A percentile compares a stretch with the other conserved stretches of the same genome.
phyloP scores from a whole-genome alignment of 2,113 vertebrate species.

The Cavia aperea region DNA sequence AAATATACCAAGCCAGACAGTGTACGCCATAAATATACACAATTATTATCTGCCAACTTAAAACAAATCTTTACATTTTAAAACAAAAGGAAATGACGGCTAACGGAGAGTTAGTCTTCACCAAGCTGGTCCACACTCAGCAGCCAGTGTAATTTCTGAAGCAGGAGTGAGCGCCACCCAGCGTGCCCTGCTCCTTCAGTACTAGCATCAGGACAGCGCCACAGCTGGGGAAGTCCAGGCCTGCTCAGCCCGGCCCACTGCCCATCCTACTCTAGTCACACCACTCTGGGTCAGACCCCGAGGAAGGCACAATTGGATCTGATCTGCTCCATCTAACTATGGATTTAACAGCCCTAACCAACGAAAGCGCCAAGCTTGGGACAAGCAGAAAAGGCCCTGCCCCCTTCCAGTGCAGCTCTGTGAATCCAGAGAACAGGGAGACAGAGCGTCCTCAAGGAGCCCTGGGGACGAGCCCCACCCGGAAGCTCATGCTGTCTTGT shows the following conservation, averaged over 20 bases:
- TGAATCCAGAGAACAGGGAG: not conserved
- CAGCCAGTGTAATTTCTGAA: not conserved
- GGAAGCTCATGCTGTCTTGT: not conserved
- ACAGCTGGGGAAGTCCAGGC: accelerated
- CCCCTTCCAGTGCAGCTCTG: not conserved
- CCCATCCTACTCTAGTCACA: not conserved
- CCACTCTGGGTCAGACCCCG: accelerated
- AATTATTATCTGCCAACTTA: not conserved
- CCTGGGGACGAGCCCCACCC: not conserved
- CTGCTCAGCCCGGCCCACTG: not conserved
- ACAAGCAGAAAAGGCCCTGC: not conserved
- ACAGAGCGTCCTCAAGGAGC: not conserved
- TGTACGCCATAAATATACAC: not conserved
- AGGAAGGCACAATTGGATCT: not conserved
- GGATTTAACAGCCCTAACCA: not conserved
- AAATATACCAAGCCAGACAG: not conserved
- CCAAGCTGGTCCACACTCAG: not conserved
- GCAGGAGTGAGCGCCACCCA: not conserved
- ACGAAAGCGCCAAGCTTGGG: not conserved
- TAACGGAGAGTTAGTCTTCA: not conserved
- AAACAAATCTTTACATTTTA: not conserved
- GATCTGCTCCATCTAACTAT: not conserved
- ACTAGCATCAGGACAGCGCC: not conserved
- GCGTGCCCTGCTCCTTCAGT: not conserved
- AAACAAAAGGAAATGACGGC: not conserved